Conservation (phyloP, 2,888 invertebrate species). For the Monopis laevigella region DNA sequence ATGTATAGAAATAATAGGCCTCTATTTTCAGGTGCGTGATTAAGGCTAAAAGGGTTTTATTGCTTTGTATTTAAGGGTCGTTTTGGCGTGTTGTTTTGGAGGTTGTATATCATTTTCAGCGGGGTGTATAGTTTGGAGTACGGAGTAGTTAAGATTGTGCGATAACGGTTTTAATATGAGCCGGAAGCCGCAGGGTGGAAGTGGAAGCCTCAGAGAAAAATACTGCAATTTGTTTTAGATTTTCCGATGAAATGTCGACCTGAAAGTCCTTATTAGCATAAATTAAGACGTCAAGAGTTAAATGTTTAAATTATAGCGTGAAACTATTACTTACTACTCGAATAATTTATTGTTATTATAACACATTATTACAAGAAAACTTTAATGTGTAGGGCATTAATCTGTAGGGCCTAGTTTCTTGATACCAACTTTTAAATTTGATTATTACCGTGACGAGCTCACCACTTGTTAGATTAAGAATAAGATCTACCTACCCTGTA, state of each 20-base stretch:
- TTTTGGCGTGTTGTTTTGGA: conserved; percentile 25
- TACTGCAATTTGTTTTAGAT: conserved; percentile 43
- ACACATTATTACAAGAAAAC: no score
- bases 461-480: no score
- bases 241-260: conserved; percentile 24
- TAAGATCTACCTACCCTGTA: no score
- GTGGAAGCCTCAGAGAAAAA: conserved; percentile 37
- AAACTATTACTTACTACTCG: no score
- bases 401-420: no score
- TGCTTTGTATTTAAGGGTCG: conserved; percentile 24
- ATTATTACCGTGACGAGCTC: no score
- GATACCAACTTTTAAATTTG: no score
- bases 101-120: conserved; percentile 52
- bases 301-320: no score
- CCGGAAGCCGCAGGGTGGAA: conserved; percentile 47
- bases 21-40: conserved; percentile 19
- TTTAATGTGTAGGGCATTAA: no score
- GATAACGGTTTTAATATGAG: conserved; percentile 64
- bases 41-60: conserved; percentile 20
- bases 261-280: conserved; percentile 1
- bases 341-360: no score
- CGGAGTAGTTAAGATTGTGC: conserved; percentile 58
- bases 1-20: conserved; percentile 53
- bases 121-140: conserved; percentile 57
- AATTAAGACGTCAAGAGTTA: conserved; percentile 3